A percentile compares a stretch with the other conserved stretches of the same genome.
phyloP scores from a whole-genome alignment of 2,113 vertebrate species.

The Corapipo altera region DNA sequence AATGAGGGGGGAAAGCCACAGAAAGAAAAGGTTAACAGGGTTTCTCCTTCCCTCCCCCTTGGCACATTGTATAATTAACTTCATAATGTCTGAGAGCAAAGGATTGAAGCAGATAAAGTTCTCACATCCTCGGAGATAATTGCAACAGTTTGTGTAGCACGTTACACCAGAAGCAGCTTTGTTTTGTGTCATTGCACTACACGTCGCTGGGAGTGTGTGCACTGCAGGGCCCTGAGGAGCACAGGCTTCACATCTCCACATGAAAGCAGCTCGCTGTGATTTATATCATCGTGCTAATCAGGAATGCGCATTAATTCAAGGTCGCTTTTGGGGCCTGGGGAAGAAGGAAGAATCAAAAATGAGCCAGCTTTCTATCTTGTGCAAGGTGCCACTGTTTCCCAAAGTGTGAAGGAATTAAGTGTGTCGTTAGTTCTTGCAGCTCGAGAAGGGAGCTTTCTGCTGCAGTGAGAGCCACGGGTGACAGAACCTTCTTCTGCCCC shows the following conservation, averaged over 20 bases:
- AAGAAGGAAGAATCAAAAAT: slow-evolving; percentile 13
- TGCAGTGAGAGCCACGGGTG: neutral
- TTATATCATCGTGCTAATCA: neutral
- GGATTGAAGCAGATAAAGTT: neutral
- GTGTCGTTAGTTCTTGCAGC: slow-evolving; percentile 8
- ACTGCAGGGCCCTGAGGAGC: neutral
- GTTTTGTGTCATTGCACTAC: neutral
- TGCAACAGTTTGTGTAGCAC: neutral
- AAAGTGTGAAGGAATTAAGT: slow-evolving; percentile 31
- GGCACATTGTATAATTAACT: slow-evolving; percentile 10
- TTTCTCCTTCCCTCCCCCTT: neutral
- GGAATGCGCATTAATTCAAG: neutral
- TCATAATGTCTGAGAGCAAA: neutral
- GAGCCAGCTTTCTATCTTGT: slow-evolving; percentile 3
- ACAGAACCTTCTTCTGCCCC: neutral
- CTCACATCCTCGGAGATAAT: neutral
- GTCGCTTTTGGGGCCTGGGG: neutral
- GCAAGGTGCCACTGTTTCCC: slow-evolving; percentile 15
- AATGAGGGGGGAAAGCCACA: neutral
- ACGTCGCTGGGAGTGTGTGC: neutral
- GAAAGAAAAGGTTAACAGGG: slow-evolving; percentile 53
- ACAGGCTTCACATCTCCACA: neutral
- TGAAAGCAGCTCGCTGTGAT: slow-evolving; percentile 1
- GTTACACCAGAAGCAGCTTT: neutral
- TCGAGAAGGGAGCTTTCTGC: neutral